Conservation (phyloP, 2,888 invertebrate species). For the Eilema caniola region DNA sequence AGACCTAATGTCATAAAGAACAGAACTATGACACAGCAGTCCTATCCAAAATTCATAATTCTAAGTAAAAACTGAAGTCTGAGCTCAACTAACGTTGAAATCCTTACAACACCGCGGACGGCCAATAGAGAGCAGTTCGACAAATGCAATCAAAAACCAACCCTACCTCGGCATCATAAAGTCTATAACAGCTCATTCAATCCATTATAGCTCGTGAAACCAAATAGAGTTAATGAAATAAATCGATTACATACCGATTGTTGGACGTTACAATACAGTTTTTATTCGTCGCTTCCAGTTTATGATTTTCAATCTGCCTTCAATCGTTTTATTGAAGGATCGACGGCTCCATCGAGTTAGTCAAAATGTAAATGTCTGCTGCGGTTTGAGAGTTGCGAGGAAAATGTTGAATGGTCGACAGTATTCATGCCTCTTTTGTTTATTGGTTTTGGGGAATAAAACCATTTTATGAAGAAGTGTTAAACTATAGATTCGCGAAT, state of each 20-base stretch:
- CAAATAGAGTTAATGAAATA: slow-evolving; percentile 60
- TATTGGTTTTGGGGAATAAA: slow-evolving; percentile 9
- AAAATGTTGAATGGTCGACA: neutral
- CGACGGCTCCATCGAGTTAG: slow-evolving; percentile 11
- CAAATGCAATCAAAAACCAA: slow-evolving; percentile 32
- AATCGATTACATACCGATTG: slow-evolving; percentile 63
- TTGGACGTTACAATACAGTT: slow-evolving; percentile 45
- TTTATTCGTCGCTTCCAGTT: slow-evolving; percentile 44
- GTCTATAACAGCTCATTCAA: slow-evolving; percentile 15
- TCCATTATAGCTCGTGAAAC: slow-evolving; percentile 28
- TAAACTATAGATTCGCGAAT: neutral
- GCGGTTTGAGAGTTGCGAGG: slow-evolving; percentile 1
- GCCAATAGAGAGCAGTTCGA: slow-evolving; percentile 53
- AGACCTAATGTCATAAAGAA: too few species aligned
- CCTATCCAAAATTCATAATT: slow-evolving; percentile 33
- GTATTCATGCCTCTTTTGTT: neutral
- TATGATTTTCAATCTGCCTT: slow-evolving; percentile 42
- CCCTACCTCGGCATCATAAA: slow-evolving; percentile 14
- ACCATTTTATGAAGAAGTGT: neutral
- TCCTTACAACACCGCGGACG: slow-evolving; percentile 58
- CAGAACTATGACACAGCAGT: too few species aligned
- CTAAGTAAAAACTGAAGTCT: slow-evolving; percentile 40
- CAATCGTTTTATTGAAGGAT: slow-evolving; percentile 33
- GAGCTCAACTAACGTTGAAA: slow-evolving; percentile 56
- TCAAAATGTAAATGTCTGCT: slow-evolving; percentile 17